Evolutionary conservation across 2,888 invertebrate species (phyloP).

Genomic region (Ennomos erosarius): DNA sequence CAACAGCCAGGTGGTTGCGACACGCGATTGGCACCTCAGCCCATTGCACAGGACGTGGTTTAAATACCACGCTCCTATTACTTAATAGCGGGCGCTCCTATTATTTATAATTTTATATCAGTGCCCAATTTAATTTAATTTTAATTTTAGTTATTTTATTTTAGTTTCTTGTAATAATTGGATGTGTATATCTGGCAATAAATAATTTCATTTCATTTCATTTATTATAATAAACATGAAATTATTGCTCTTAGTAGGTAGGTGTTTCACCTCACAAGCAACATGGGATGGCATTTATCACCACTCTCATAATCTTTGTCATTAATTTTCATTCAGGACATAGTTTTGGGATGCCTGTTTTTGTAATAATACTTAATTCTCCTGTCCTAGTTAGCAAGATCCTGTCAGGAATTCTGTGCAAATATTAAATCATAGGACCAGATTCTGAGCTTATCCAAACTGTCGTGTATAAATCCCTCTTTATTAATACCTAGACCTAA

Average conservation of each 20-base stretch:
- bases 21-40: no score
- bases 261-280: neutral
- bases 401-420: constrained; percentile 11
- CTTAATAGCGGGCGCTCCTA: no score
- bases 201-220: no score
- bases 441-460: constrained; percentile 19
- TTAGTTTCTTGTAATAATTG: no score
- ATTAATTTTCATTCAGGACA: constrained; percentile 24
- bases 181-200: no score
- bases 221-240: constrained; percentile 15
- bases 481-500: constrained; percentile 26
- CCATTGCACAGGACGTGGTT: no score
- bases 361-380: constrained; percentile 25
- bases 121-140: no score
- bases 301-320: constrained; percentile 21
- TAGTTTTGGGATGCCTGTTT: constrained; percentile 3
- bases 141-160: no score
- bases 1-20: no score
- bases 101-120: no score
- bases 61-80: no score
- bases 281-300: constrained; percentile 19
- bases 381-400: constrained; percentile 9
- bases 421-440: constrained; percentile 28
- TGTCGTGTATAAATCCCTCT: constrained; percentile 28
- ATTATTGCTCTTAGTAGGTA: constrained; percentile 19